Evolutionary conservation across 30 jellyfish, hydroid and myxozoan genomes (phyloP), one percentile per base, ranked within the genome.

Genomic region (Chrysaora quinquecirrha): DNA sequence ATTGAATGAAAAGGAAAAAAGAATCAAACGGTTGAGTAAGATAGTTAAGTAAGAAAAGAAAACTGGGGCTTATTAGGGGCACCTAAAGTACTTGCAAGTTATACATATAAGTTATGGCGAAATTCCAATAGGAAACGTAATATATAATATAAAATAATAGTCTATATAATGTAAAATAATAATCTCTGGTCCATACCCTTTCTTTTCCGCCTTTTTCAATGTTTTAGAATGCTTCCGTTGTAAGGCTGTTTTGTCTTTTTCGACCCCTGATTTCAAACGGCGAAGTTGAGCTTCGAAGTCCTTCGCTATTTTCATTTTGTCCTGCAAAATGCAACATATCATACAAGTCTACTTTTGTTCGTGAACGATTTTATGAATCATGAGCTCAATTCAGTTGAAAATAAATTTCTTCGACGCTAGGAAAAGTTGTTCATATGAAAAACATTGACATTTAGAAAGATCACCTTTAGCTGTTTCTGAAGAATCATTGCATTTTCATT

Each of bases 401-500:
- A n/a, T n/a, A n/a, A n/a, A n/a, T n/a, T n/a, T n/a, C n/a, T n/a
- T n/a, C n/a, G n/a, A n/a, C n/a, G n/a, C n/a, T n/a, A n/a, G n/a
- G n/a, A n/a, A n/a, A n/a, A n/a, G n/a, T n/a, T n/a, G n/a, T n/a
- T n/a, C n/a, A n/a, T n/a, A n/a, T n/a, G n/a, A n/a, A n/a, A n/a
- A n/a, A n/a, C n/a, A n/a, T n/a, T n/a, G n/a, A n/a, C n/a, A n/a
- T n/a, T n/a, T n/a, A n/a, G n/a, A n/a, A n/a, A n/a, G n/a, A n/a
- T 34, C 78, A 85, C 98, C 90, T 85, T 91, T 21, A 81, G 73
- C 65, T 91, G 98, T 71, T 80, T 91, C 63, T 91, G 98, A 73
- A 85, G 70, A 20, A 91, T 74, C 18, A 90, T 30, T 7, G 49
- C 76, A 89, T 85, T 56, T 21, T 91, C 98, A 38, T 64, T 80